Evolutionary conservation across 2,113 vertebrate genomes (phyloP).

Genomic region (Todiramphus saurophagus): DNA sequence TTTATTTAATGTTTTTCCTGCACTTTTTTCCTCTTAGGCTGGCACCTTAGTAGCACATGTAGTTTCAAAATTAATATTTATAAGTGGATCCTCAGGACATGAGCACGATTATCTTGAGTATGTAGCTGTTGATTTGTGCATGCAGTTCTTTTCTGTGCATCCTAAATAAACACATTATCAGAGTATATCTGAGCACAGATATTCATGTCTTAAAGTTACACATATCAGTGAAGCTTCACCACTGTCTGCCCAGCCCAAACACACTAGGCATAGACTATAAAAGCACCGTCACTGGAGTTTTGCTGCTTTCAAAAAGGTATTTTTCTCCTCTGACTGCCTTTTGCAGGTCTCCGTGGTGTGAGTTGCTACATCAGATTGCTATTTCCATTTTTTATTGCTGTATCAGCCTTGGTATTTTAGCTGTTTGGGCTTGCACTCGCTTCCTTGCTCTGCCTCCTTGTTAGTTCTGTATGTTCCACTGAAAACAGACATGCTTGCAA

Average conservation of each 20-base stretch:
- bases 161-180: not conserved
- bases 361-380: not conserved
- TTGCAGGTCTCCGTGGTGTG: not conserved
- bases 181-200: not conserved
- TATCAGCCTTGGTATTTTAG: constrained; percentile 5
- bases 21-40: not conserved
- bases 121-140: not conserved
- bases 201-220: not conserved
- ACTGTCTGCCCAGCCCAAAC: not conserved
- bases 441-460: not conserved
- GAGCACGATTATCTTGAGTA: not conserved
- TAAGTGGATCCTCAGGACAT: not conserved
- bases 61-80: not conserved
- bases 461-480: not conserved
- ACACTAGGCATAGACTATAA: not conserved
- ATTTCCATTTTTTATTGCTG: not conserved
- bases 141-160: not conserved
- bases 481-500: not conserved
- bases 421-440: not conserved
- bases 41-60: not conserved
- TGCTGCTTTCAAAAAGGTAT: not conserved
- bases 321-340: not conserved
- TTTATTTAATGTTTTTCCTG: not conserved
- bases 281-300: not conserved
- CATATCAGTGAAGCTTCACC: not conserved